Conservation (phyloP, 2,888 invertebrate species). For the Odontocolon sp. region DNA sequence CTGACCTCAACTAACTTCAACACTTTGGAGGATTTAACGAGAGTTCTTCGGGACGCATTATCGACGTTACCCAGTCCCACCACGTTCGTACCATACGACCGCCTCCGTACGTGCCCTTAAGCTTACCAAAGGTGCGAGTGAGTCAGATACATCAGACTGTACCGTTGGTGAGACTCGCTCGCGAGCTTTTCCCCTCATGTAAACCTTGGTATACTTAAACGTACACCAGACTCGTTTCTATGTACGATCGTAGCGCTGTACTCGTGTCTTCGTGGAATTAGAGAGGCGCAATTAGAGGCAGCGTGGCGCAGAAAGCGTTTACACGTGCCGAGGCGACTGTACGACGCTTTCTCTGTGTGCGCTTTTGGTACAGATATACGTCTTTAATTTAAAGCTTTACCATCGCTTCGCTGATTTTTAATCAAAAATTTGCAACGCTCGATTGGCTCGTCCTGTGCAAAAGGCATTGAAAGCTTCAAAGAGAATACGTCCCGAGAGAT, state of each 20-base stretch:
- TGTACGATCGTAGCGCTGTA: slow-evolving; percentile 2
- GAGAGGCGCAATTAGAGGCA: slow-evolving; percentile 52
- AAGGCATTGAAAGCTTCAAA: slow-evolving; percentile 6
- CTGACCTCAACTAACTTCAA: slow-evolving; percentile 60
- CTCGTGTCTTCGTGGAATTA: slow-evolving; percentile 37
- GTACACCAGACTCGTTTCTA: slow-evolving; percentile 1
- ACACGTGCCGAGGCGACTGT: slow-evolving; percentile 34
- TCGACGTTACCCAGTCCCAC: slow-evolving; percentile 58
- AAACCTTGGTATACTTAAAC: slow-evolving; percentile 19
- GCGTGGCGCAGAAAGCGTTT: slow-evolving; percentile 46
- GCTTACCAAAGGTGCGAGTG: slow-evolving; percentile 11
- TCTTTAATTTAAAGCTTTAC: neutral
- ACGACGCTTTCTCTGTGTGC: neutral
- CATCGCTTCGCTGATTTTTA: slow-evolving; percentile 13
- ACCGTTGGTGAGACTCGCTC: slow-evolving; percentile 4
- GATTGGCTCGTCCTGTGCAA: neutral
- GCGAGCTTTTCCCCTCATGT: slow-evolving; percentile 18
- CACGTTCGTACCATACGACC: slow-evolving; percentile 61
- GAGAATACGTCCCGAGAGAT: neutral
- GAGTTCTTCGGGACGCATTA: slow-evolving; percentile 58
- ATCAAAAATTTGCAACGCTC: slow-evolving; percentile 5
- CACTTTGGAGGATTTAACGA: slow-evolving; percentile 63
- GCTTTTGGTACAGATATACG: neutral
- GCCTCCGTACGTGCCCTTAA: slow-evolving; percentile 50
- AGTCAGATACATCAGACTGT: too few species aligned